Conservation (phyloP, 2,888 invertebrate species). For the Polyommatus icarus region DNA sequence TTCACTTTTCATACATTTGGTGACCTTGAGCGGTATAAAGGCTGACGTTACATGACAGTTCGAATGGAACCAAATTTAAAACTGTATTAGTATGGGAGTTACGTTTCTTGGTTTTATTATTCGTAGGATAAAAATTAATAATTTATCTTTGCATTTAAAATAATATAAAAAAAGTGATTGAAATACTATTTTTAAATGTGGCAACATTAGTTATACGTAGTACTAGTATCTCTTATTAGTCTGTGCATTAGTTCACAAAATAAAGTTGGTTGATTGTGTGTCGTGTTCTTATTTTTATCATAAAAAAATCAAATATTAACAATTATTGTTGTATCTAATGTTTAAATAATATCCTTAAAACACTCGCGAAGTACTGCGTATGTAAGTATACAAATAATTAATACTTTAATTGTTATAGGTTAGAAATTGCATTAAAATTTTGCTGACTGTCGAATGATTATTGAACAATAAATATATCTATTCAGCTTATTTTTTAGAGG, state of each 20-base stretch:
- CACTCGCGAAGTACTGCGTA: slow-evolving; percentile 42
- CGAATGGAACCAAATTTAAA: no score
- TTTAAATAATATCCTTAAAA: background rate
- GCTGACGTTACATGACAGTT: no score
- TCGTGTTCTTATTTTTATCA: background rate
- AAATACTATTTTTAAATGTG: no score
- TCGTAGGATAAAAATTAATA: no score
- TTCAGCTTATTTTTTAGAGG: slow-evolving; percentile 70
- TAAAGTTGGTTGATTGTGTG: slow-evolving; percentile 22
- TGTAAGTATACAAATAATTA: slow-evolving; percentile 59
- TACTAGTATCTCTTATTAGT: no score
- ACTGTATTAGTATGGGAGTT: no score
- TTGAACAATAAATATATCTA: slow-evolving; percentile 53
- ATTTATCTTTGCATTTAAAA: no score
- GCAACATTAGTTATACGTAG: no score
- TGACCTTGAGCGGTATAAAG: no score
- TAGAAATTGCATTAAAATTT: slow-evolving; percentile 69
- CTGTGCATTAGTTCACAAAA: slow-evolving; percentile 19
- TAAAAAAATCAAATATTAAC: background rate
- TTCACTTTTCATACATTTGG: no score
- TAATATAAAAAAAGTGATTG: no score
- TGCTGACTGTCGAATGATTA: slow-evolving; percentile 69
- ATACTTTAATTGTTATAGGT: slow-evolving; percentile 56
- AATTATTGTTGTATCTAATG: background rate
- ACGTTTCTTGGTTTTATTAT: no score